A percentile compares a stretch with the other conserved stretches of the same genome.
Evolutionary conservation across 1,140 invertebrate species (phyloP).

Genomic region (Drosophila melanica): DNA sequence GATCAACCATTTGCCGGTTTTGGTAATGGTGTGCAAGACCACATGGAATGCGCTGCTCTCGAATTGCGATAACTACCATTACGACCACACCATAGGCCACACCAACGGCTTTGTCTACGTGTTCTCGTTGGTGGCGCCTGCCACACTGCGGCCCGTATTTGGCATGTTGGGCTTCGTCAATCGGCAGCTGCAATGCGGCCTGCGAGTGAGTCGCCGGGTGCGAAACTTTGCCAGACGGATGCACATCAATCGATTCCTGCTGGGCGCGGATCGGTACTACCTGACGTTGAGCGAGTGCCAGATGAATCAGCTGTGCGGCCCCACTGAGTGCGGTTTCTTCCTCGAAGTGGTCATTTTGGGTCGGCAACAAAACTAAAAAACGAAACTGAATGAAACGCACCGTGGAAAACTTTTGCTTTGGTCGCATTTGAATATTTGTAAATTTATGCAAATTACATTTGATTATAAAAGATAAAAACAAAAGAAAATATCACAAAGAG

Average conservation of each 20-base stretch:
- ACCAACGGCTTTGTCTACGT: conserved; percentile 8
- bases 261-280: conserved; percentile 6
- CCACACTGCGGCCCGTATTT: conserved; percentile 4
- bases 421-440: conserved; percentile 46
- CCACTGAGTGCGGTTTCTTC: not conserved
- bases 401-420: conserved; percentile 26
- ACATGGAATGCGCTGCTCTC: not conserved
- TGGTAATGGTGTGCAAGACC: conserved; percentile 30
- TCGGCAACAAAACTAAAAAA: not conserved
- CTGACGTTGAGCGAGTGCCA: conserved; percentile 18
- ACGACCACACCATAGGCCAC: not conserved
- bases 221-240: conserved; percentile 2
- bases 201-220: conserved; percentile 1
- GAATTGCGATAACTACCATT: not conserved
- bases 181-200: not conserved
- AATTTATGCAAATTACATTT: conserved; percentile 66
- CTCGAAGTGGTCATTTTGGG: conserved; percentile 20
- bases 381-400: not conserved
- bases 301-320: conserved; percentile 25
- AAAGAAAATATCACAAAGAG: not conserved
- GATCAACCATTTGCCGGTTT: conserved; percentile 8
- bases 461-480: conserved; percentile 36
- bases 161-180: conserved; percentile 17
- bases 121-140: conserved; percentile 23
- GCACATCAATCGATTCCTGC: conserved; percentile 7